These are phyloP conservation scores for Phaethon lepturus DNA, from an alignment of 2,113 vertebrate genomes.

Conservation along the genomic window DNA sequence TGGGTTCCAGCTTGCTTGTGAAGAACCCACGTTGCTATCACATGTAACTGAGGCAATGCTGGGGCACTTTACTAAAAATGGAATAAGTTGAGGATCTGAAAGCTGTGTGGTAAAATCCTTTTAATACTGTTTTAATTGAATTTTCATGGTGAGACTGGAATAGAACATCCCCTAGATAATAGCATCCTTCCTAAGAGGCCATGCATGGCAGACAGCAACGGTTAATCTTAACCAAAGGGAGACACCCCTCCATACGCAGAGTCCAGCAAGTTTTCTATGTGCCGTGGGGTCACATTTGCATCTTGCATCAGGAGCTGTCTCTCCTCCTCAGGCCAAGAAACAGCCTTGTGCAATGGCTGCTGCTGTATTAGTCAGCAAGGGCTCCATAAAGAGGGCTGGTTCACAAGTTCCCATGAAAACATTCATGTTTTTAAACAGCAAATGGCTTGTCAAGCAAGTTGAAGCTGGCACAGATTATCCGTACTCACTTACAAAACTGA, in stretches of 20 bases:
- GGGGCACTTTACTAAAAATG: background rate
- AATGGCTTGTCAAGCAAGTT: background rate
- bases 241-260: background rate
- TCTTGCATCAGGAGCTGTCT: background rate
- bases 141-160: background rate
- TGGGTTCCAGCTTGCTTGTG: background rate
- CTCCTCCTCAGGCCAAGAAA: background rate
- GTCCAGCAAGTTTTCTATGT: fast-evolving
- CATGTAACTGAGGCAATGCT: too few relatives aligned
- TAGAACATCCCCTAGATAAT: background rate
- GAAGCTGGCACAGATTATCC: background rate
- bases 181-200: background rate
- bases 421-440: background rate
- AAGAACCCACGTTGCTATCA: fast-evolving
- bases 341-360: background rate
- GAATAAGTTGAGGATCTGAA: background rate
- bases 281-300: background rate
- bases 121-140: background rate
- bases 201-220: background rate
- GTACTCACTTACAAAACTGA: background rate
- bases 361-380: background rate
- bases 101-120: background rate
- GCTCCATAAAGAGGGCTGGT: background rate
- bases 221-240: background rate
- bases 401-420: background rate